Evolutionary conservation across 2,888 invertebrate species (phyloP).

Genomic region (Latrodectus hesperus): DNA sequence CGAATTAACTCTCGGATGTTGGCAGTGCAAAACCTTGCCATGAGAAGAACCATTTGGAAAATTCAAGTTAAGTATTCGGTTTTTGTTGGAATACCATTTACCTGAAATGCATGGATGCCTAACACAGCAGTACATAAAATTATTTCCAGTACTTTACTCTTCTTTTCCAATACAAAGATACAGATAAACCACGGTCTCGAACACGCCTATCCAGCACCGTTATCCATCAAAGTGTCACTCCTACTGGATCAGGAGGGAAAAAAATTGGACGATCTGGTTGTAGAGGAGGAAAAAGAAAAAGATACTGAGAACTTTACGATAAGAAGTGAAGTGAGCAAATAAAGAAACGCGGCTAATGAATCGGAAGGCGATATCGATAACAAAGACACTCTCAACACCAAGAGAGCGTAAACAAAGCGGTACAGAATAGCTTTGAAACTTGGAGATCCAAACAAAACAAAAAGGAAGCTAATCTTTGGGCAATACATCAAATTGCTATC

Average conservation of each 20-base stretch:
- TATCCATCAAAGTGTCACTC: slow-evolving; percentile 60
- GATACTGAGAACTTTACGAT: slow-evolving; percentile 25
- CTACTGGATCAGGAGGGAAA: slow-evolving; percentile 10
- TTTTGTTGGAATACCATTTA: no score
- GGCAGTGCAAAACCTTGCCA: no score
- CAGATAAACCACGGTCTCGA: neutral
- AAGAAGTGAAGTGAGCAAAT: slow-evolving; percentile 48
- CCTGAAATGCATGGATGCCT: no score
- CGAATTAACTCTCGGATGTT: no score
- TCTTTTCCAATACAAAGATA: no score
- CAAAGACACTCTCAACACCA: slow-evolving; percentile 59
- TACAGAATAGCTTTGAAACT: slow-evolving; percentile 1
- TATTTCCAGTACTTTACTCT: no score
- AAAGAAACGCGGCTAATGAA: slow-evolving; percentile 63
- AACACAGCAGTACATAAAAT: no score
- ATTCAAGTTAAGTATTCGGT: no score
- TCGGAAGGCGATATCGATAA: slow-evolving; percentile 66
- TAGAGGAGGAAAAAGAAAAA: slow-evolving; percentile 24
- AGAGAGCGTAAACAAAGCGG: slow-evolving; percentile 62
- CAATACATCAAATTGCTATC: slow-evolving; percentile 68
- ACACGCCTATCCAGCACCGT: neutral
- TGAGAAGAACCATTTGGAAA: no score
- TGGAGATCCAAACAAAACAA: slow-evolving; percentile 7
- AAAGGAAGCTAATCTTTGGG: slow-evolving; percentile 34
- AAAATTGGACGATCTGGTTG: slow-evolving; percentile 15